Evolutionary conservation across 2,797 vertebrate species (phyloP).

Genomic region (Acanthurus tractus): DNA sequence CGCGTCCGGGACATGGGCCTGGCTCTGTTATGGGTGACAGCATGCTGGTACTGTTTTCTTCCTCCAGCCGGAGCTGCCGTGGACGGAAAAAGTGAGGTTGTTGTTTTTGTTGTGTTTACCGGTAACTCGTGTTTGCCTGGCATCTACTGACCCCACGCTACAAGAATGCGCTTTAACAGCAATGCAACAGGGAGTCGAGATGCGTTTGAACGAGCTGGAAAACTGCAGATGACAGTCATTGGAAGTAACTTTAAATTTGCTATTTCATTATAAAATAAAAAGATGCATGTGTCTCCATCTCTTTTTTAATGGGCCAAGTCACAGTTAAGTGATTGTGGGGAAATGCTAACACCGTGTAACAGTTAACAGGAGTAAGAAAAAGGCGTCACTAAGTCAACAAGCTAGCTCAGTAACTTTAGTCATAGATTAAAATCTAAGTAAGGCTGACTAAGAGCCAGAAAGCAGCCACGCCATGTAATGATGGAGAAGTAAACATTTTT

Average conservation of each 20-base stretch:
- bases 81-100: slow-evolving; percentile 7
- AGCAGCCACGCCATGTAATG: not conserved
- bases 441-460: not conserved
- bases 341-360: not conserved
- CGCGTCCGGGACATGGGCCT: slow-evolving; percentile 55
- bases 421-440: not conserved
- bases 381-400: not conserved
- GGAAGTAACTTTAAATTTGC: not conserved
- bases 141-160: slow-evolving; percentile 28
- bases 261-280: too few relatives aligned
- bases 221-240: not conserved
- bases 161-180: slow-evolving; percentile 8
- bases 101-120: slow-evolving; percentile 40
- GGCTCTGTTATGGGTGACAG: slow-evolving; percentile 65
- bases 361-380: not conserved
- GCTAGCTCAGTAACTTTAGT: too few relatives aligned
- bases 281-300: not conserved
- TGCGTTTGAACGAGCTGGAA: not conserved
- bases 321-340: not conserved
- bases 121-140: slow-evolving; percentile 36
- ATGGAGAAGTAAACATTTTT: not conserved
- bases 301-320: not conserved
- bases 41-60: slow-evolving; percentile 57
- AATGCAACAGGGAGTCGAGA: not conserved
- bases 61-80: slow-evolving; percentile 12